These are phyloP conservation scores for Dione juno DNA, from an alignment of 2,888 invertebrate species.

Conservation along the genomic window DNA sequence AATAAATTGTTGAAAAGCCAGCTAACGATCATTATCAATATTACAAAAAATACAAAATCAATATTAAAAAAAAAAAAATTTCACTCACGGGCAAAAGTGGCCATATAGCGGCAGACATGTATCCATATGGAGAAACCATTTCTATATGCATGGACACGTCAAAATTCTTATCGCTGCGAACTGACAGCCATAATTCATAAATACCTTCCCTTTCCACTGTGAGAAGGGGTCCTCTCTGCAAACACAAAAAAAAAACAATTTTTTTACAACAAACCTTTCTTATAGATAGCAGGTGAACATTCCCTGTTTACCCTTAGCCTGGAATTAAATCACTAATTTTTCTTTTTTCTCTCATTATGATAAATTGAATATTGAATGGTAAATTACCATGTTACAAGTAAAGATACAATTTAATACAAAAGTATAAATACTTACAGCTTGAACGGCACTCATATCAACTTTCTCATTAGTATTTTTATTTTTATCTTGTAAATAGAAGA, in stretches of 20 bases:
- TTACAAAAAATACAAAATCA: too few relatives aligned
- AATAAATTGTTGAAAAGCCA: too few relatives aligned
- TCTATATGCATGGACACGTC: slow-evolving; percentile 86
- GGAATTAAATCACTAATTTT: too few relatives aligned
- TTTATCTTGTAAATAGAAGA: slow-evolving; percentile 57
- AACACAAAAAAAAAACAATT: slow-evolving; percentile 19
- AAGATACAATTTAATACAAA: too few relatives aligned
- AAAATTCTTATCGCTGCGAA: slow-evolving; percentile 70
- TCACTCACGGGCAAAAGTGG: slow-evolving; percentile 89
- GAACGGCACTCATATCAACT: slow-evolving; percentile 46
- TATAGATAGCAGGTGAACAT: too few relatives aligned
- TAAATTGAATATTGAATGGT: too few relatives aligned
- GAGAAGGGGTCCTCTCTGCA: slow-evolving; percentile 75
- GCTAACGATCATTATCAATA: too few relatives aligned
- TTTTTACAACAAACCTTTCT: too few relatives aligned
- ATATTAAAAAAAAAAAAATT: too few relatives aligned
- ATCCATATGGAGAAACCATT: slow-evolving; percentile 90
- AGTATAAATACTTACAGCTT: slow-evolving; percentile 42
- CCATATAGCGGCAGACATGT: slow-evolving; percentile 94
- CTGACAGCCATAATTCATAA: slow-evolving; percentile 81
- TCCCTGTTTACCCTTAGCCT: too few relatives aligned
- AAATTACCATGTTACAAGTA: too few relatives aligned
- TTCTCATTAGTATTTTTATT: slow-evolving; percentile 44
- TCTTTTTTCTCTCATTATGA: too few relatives aligned
- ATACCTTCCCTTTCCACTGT: slow-evolving; percentile 87